These are phyloP conservation scores for Lasiurus borealis DNA, from an alignment of 2,113 vertebrate species.

Conservation along the genomic window DNA sequence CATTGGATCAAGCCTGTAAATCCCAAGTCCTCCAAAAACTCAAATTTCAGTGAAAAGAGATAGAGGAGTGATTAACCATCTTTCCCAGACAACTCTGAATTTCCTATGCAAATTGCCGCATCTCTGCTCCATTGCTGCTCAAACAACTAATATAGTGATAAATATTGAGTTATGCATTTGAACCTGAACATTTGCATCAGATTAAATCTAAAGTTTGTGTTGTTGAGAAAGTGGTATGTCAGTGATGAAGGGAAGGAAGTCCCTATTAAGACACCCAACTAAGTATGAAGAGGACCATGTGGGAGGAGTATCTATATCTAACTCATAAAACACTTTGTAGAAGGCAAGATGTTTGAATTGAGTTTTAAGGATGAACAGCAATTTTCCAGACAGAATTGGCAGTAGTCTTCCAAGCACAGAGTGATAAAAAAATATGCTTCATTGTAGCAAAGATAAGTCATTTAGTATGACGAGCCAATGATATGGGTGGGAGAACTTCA, in stretches of 20 bases:
- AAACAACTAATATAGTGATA: neutral
- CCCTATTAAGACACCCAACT: neutral
- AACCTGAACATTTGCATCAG: neutral
- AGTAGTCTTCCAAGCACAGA: conserved; percentile 1
- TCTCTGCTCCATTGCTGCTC: neutral
- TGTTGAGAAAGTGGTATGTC: neutral
- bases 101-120: neutral
- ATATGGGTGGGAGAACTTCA: neutral
- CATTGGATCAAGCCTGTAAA: neutral
- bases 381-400: conserved; percentile 14
- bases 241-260: neutral
- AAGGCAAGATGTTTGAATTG: neutral
- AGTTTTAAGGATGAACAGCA: conserved; percentile 34
- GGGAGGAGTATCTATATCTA: neutral
- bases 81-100: neutral
- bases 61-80: neutral
- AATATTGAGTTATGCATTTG: neutral
- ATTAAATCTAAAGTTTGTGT: neutral
- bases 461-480: neutral
- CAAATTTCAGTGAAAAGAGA: conserved; percentile 22
- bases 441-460: conserved; percentile 5
- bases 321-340: neutral
- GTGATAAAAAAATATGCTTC: neutral
- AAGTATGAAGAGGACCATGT: neutral
- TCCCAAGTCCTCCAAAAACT: neutral